A percentile compares a stretch with the other conserved stretches of the same genome.
Conservation (phyloP, 2,888 invertebrate species). For the Pomacea canaliculata region DNA sequence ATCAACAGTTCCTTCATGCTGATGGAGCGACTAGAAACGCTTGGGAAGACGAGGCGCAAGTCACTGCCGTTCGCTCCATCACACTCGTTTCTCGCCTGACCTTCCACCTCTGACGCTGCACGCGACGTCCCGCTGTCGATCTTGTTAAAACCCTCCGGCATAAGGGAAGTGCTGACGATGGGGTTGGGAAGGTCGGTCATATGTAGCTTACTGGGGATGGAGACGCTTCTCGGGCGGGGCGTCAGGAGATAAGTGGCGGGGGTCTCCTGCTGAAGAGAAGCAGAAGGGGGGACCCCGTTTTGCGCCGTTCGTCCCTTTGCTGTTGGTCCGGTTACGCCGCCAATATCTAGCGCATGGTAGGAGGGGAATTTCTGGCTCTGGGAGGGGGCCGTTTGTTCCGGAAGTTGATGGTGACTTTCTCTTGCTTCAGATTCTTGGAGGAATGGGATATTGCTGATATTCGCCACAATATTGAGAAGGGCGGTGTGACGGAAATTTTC, state of each 20-base stretch:
- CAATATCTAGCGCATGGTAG: background rate
- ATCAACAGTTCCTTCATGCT: too few relatives aligned
- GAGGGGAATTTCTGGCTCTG: background rate
- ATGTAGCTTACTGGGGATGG: constrained; percentile 24
- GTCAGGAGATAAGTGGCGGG: constrained; percentile 10
- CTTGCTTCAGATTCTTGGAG: background rate
- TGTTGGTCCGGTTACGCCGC: background rate
- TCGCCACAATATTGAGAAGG: constrained; percentile 55
- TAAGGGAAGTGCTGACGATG: constrained; percentile 13
- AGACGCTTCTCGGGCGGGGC: constrained; percentile 28
- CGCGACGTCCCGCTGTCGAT: too few relatives aligned
- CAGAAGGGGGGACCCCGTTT: background rate
- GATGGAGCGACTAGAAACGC: background rate
- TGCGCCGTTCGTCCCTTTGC: background rate
- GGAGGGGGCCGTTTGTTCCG: background rate
- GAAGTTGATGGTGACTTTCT: background rate
- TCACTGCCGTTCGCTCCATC: background rate
- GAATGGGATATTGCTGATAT: constrained; percentile 40
- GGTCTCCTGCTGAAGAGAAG: constrained; percentile 16
- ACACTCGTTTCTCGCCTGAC: background rate
- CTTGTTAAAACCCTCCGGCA: too few relatives aligned
- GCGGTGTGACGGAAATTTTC: constrained; percentile 49
- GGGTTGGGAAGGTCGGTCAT: constrained; percentile 1
- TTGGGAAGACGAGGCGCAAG: background rate
- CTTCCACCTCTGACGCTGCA: too few relatives aligned